These are phyloP conservation scores for Tricholaema leucomelas DNA, from an alignment of 2,113 vertebrate genomes.

Conservation along the genomic window DNA sequence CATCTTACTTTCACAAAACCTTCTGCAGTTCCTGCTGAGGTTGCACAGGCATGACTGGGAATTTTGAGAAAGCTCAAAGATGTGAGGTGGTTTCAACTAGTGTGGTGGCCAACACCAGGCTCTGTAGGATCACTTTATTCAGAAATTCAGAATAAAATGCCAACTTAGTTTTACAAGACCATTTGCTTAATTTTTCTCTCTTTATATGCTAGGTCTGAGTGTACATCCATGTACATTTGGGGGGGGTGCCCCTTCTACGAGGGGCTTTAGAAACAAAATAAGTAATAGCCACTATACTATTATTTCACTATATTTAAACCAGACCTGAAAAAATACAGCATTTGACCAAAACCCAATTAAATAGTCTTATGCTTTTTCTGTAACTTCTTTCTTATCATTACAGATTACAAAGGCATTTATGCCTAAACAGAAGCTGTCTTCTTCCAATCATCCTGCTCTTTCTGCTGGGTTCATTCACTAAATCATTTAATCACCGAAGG, in stretches of 20 bases:
- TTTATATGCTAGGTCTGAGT: neutral
- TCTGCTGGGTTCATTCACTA: constrained; percentile 73
- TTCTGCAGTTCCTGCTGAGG: neutral
- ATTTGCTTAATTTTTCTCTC: neutral
- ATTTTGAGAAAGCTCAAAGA: neutral
- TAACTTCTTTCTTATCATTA: constrained; percentile 46
- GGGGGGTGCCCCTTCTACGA: neutral
- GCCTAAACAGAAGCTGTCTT: constrained; percentile 73
- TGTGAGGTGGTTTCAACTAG: neutral
- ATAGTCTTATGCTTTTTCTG: constrained; percentile 46
- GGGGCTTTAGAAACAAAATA: neutral
- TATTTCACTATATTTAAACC: constrained; percentile 35
- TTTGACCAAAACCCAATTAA: constrained; percentile 58
- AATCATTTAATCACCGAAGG: constrained; percentile 73
- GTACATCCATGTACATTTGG: neutral
- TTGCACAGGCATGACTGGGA: accelerated
- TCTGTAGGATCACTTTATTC: neutral
- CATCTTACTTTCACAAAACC: neutral
- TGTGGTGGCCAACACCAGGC: neutral
- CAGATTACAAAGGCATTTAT: constrained; percentile 71
- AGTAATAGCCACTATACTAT: neutral
- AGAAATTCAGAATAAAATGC: neutral
- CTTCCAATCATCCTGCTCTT: constrained; percentile 70
- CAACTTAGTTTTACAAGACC: neutral
- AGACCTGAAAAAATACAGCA: constrained; percentile 38